Percentiles rank a stretch among this genome's conserved stretches.
Evolutionary conservation across 1,140 invertebrate species (phyloP).

Genomic region (Limonius californicus): DNA sequence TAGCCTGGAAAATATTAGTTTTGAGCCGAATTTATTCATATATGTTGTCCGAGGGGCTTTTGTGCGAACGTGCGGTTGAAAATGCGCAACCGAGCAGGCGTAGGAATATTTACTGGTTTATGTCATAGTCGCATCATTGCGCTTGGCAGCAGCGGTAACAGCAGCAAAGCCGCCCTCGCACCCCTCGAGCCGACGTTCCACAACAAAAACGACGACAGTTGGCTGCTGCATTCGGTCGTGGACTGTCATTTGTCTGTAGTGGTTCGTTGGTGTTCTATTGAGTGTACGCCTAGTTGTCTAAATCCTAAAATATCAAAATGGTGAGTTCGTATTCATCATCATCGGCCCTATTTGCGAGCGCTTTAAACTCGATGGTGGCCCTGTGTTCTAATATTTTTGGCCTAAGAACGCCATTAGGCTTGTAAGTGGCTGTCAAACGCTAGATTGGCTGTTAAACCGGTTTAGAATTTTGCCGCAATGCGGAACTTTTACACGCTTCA

Average conservation of each 20-base stretch:
- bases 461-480: slow-evolving; percentile 41
- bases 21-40: too few relatives aligned
- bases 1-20: too few relatives aligned
- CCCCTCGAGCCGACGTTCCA: slow-evolving; percentile 29
- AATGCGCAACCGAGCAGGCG: slow-evolving; percentile 20
- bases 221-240: slow-evolving; percentile 19
- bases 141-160: slow-evolving; percentile 35
- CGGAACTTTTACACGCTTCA: slow-evolving; percentile 28
- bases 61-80: background rate
- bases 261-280: slow-evolving; percentile 43
- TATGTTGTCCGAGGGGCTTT: background rate
- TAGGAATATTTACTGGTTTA: slow-evolving; percentile 45
- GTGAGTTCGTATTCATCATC: slow-evolving; percentile 52
- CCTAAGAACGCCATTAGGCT: slow-evolving; percentile 13
- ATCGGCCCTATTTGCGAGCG: slow-evolving; percentile 21
- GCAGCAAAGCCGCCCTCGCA: slow-evolving; percentile 29
- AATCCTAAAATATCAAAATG: slow-evolving; percentile 51
- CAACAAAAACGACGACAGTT: slow-evolving; percentile 40
- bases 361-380: background rate
- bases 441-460: slow-evolving; percentile 34
- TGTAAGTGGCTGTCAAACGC: slow-evolving; percentile 36
- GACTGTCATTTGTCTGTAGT: slow-evolving; percentile 36
- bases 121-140: slow-evolving; percentile 45
- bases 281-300: slow-evolving; percentile 16
- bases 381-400: background rate